phyloP scores from a whole-genome alignment of 2,888 invertebrate species.

The Drosophila algonquin region DNA sequence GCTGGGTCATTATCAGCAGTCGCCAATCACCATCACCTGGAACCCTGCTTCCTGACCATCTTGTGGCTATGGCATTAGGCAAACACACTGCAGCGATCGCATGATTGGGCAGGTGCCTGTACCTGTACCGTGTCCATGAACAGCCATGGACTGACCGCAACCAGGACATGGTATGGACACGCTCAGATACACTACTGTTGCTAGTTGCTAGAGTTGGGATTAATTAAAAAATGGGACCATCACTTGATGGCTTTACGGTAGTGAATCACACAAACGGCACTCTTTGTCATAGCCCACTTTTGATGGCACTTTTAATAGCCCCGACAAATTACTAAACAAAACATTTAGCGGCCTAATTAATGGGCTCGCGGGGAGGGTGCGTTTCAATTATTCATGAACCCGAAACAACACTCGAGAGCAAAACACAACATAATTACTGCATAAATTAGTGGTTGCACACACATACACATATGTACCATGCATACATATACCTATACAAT shows the following conservation, averaged over 20 bases:
- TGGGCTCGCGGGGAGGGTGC: constrained; percentile 52
- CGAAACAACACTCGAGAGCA: constrained; percentile 40
- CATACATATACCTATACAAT: constrained; percentile 36
- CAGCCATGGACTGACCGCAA: background rate
- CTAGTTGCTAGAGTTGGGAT: background rate
- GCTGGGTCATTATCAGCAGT: constrained; percentile 40
- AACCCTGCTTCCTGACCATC: background rate
- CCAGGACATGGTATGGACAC: background rate
- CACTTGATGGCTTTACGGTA: background rate
- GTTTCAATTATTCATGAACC: constrained; percentile 62
- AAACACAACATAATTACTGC: constrained; percentile 62
- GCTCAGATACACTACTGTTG: background rate
- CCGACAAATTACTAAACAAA: constrained; percentile 58
- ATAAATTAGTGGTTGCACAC: constrained; percentile 52
- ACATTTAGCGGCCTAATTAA: constrained; percentile 61
- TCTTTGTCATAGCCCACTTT: background rate
- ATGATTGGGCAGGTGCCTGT: constrained; percentile 28
- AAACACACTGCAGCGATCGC: constrained; percentile 29
- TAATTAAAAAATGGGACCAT: too few relatives aligned
- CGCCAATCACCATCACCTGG: constrained; percentile 5
- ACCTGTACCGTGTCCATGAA: background rate
- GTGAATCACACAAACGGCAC: background rate
- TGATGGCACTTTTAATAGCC: constrained; percentile 11
- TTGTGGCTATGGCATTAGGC: constrained; percentile 26
- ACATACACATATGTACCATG: constrained; percentile 3